Evolutionary conservation across 2,888 invertebrate genomes (phyloP), one percentile per base, ranked within the genome.

Genomic region (Marronus borbonicus): DNA sequence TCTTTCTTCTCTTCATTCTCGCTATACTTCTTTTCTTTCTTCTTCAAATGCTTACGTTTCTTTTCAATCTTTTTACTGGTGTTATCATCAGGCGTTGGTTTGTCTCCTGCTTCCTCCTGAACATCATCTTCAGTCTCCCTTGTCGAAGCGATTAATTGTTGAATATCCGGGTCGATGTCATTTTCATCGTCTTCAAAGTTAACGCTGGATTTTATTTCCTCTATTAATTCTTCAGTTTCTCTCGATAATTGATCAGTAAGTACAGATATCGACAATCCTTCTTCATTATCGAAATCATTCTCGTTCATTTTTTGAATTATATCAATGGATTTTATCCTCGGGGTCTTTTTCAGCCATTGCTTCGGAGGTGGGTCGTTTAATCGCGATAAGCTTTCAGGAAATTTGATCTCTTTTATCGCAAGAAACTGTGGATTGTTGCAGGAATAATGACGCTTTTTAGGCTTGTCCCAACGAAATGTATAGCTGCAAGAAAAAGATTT

Each of bases 321-420:
- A 20, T 58, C 39, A n/a, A 39, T 83, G 0, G 87, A 86, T 81
- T 83, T 85, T 50, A 87, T 81, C 49, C 86, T 84, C 1, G 87
- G 85, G 4, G 84, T 82, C 79, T 88, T 88, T 49, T 85, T 84
- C 4, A 85, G 83, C 88, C 88, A 88, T 79, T 83, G 84, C n/a
- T 86, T 84, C 55, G 85, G 78, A 0, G 87, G 87, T 14, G 84
- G 80, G 1, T 87, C 88, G 77, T 87, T 87, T 70, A 86, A 86
- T 20, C 82, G 79, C 31, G 80, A 75, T 8, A 83, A 55, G 74
- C 85, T 77, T 52, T 85, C 84, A 0, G 88, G 87, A 44, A 87
- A 81, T 14, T 82, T 80, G 60, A 88, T 79, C 65, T 84, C 87
- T 24, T 82, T 85, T 36, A 88, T 83, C 2, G 86, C 78, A 62